Evolutionary conservation across 37 sponge, comb jelly and placozoan genomes (phyloP).

Genomic region (Chondrosia reniformis): DNA sequence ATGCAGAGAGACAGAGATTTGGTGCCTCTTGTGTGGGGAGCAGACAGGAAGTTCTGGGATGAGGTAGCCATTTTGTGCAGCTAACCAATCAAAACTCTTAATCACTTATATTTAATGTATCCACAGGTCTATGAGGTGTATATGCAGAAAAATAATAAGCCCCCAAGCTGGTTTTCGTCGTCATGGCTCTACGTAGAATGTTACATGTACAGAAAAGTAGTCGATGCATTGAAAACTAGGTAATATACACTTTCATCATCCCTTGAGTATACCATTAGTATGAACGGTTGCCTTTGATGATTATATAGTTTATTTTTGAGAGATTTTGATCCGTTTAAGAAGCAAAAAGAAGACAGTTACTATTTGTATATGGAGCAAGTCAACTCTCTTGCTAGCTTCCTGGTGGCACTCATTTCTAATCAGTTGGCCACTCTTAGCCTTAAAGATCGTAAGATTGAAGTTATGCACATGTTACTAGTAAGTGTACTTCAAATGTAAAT

Average conservation of each 20-base stretch:
- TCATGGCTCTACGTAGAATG: constrained; percentile 98
- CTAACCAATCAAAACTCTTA: neutral
- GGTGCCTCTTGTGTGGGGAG: constrained; percentile 37
- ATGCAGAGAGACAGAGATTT: constrained; percentile 88
- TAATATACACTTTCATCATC: neutral
- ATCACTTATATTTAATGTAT: neutral
- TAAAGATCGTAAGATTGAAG: constrained; percentile 17
- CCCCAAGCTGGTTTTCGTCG: constrained; percentile 78
- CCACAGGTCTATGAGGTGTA: constrained; percentile 12
- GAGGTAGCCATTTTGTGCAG: constrained; percentile 35
- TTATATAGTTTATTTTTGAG: constrained; percentile 40
- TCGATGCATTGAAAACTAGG: constrained; percentile 51
- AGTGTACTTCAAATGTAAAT: neutral
- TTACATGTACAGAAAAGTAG: constrained; percentile 91
- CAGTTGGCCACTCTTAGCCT: neutral
- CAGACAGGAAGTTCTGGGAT: constrained; percentile 72
- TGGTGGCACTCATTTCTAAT: neutral
- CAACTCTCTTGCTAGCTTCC: neutral
- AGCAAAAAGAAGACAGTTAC: constrained; percentile 69
- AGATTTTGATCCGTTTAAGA: constrained; percentile 80
- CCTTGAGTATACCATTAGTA: neutral
- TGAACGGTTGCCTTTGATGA: neutral
- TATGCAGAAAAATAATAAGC: constrained; percentile 27
- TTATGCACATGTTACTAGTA: constrained; percentile 69
- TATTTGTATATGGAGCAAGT: neutral